Conservation (phyloP, 2,888 invertebrate genomes). For the Scaptomyza flava region DNA sequence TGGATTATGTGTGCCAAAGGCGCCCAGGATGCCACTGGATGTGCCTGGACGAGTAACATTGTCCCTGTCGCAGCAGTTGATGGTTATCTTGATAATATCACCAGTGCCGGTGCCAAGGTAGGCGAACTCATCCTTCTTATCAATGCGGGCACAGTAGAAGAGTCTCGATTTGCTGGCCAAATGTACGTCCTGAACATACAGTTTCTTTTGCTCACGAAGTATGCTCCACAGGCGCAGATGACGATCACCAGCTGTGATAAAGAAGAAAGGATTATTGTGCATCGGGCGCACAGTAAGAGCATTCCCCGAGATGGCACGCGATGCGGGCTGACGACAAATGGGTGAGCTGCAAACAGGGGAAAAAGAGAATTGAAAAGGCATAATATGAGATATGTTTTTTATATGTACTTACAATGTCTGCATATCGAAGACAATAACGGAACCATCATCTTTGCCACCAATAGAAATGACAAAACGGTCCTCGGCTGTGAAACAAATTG, state of each 20-base stretch:
- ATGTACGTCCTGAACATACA: conserved; percentile 90
- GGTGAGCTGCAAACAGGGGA: conserved; percentile 84
- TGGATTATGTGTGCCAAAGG: conserved; percentile 84
- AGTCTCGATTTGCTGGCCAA: conserved; percentile 91
- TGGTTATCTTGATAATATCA: conserved; percentile 84
- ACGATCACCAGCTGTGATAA: conserved; percentile 91
- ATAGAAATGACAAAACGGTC: conserved; percentile 93
- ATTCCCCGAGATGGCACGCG: conserved; percentile 90
- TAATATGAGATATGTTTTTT: background rate
- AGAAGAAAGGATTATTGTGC: conserved; percentile 87
- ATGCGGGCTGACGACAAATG: conserved; percentile 87
- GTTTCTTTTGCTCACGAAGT: conserved; percentile 88
- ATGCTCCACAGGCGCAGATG: conserved; percentile 92
- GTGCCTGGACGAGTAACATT: conserved; percentile 67
- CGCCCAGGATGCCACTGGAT: conserved; percentile 85
- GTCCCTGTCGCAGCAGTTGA: conserved; percentile 83
- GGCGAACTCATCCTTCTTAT: conserved; percentile 89
- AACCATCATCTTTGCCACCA: conserved; percentile 96
- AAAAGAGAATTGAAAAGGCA: background rate
- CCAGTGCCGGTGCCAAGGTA: conserved; percentile 95
- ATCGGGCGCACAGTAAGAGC: conserved; percentile 87
- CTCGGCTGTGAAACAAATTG: conserved; percentile 92
- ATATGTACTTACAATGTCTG: conserved; percentile 82
- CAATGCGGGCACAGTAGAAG: conserved; percentile 90
- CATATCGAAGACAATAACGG: conserved; percentile 94